Conservation (phyloP, 2,113 vertebrate species). For the Alethe castanea region DNA sequence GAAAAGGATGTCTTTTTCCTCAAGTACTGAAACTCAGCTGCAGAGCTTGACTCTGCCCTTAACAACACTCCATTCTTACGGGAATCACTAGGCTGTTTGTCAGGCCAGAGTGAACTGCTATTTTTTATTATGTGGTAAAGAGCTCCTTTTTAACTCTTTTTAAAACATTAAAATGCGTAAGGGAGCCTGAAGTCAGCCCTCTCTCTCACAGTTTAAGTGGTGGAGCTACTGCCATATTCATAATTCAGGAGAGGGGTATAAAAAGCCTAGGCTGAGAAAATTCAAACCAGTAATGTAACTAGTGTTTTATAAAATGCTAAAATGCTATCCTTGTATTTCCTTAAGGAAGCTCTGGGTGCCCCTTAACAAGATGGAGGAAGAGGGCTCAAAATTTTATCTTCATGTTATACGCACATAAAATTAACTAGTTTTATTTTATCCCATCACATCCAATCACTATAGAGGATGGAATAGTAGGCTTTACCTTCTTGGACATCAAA, state of each 20-base stretch:
- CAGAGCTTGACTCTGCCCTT: not conserved
- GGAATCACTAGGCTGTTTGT: not conserved
- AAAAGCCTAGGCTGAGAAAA: not conserved
- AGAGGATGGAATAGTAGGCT: not conserved
- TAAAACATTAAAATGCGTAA: not conserved
- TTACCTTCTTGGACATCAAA: not conserved
- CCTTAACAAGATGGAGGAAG: not conserved
- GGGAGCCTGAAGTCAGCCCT: not conserved
- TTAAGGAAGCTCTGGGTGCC: not conserved
- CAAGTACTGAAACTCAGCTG: not conserved
- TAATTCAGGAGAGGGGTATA: not conserved
- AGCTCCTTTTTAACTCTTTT: not conserved
- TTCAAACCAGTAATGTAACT: not conserved
- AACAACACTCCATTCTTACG: not conserved
- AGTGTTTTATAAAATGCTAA: not conserved
- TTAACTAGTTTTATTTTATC: not conserved
- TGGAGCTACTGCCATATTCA: not conserved
- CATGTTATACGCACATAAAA: not conserved
- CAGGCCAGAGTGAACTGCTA: not conserved
- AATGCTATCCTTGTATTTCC: not conserved
- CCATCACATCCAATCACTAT: not conserved
- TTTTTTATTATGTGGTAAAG: not conserved
- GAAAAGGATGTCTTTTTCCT: not conserved
- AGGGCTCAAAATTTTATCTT: not conserved
- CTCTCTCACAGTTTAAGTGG: not conserved